Conservation (phyloP, 2,797 vertebrate genomes). For the Microtus obscurus region DNA sequence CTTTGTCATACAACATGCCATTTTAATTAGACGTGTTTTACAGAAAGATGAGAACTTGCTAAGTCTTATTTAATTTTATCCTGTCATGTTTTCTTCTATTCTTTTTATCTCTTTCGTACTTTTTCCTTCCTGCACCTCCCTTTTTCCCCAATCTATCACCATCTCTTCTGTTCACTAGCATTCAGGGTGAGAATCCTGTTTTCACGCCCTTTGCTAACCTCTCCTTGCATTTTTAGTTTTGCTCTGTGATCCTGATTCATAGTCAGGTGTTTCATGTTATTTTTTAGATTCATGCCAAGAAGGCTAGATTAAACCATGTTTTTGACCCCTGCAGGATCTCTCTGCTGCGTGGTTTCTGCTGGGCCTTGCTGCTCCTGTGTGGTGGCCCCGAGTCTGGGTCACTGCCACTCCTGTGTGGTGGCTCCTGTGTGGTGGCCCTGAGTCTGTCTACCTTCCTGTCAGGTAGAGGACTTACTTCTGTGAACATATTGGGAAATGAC, state of each 20-base stretch:
- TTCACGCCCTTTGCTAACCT: background rate
- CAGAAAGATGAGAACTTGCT: background rate
- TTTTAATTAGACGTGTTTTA: conserved; percentile 14
- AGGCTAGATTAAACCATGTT: background rate
- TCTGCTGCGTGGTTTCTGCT: background rate
- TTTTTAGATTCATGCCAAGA: conserved; percentile 16
- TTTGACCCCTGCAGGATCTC: background rate
- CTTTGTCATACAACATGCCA: background rate
- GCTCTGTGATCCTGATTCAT: background rate
- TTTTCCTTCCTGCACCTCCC: background rate
- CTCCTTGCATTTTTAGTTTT: background rate
- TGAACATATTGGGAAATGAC: background rate
- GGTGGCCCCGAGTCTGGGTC: too few species aligned
- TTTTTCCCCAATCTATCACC: background rate
- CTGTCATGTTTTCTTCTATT: background rate
- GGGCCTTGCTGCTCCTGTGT: background rate
- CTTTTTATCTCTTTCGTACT: background rate
- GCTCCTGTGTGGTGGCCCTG: background rate
- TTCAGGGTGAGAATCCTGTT: background rate
- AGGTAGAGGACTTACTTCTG: background rate
- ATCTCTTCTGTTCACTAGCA: background rate
- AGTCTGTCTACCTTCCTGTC: background rate
- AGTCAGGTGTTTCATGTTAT: background rate
- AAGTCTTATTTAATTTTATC: conserved; percentile 10
- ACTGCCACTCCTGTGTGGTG: background rate